Evolutionary conservation across 1,140 invertebrate genomes (phyloP).

Genomic region (Megalonaias nervosa): DNA sequence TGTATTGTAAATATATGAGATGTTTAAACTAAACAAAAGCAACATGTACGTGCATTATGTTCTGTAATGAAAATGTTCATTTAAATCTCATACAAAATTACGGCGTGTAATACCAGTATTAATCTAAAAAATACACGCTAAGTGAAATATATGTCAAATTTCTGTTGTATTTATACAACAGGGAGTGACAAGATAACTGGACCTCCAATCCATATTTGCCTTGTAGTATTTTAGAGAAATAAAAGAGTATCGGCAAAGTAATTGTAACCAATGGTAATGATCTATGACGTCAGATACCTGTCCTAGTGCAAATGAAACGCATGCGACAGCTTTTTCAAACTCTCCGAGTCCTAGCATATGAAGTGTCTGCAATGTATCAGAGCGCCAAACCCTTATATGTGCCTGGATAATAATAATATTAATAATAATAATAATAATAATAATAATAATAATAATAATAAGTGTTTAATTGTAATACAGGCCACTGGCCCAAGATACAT

Average conservation of each 20-base stretch:
- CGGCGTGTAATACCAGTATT: too few species aligned
- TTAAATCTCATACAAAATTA: too few species aligned
- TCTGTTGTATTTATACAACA: background rate
- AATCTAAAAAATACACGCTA: too few species aligned
- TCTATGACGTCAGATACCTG: constrained; percentile 77
- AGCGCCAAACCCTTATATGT: constrained; percentile 93
- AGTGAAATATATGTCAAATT: too few species aligned
- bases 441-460: background rate
- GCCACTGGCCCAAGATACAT: too few species aligned
- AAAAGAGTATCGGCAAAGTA: background rate
- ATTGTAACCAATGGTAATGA: background rate
- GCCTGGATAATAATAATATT: constrained; percentile 75
- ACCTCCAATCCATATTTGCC: background rate
- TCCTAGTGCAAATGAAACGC: constrained; percentile 87
- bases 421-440: constrained; percentile 1
- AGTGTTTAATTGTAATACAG: too few species aligned
- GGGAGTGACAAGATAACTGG: background rate
- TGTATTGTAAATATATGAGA: too few species aligned
- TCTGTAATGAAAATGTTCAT: too few species aligned
- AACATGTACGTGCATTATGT: too few species aligned
- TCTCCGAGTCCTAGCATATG: constrained; percentile 82
- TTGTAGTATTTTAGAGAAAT: background rate
- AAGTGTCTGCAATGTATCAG: constrained; percentile 88
- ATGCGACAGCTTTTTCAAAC: constrained; percentile 85
- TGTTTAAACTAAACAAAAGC: too few species aligned